These are phyloP conservation scores for Rhamphomyia laevipes DNA, from an alignment of 2,888 invertebrate genomes.

Conservation along the genomic window DNA sequence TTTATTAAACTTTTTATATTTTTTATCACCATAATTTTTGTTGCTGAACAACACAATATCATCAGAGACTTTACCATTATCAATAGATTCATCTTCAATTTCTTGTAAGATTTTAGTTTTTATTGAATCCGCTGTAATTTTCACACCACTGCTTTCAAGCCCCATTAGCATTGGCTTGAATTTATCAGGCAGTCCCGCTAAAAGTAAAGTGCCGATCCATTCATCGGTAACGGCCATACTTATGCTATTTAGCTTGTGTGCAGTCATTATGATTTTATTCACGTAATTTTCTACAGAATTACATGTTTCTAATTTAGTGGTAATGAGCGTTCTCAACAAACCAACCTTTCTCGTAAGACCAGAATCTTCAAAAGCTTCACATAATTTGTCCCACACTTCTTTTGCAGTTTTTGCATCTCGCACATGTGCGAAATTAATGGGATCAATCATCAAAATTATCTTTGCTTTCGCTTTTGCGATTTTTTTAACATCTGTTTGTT, in stretches of 20 bases:
- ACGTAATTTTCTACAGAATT: constrained; percentile 22
- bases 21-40: too few relatives aligned
- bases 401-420: constrained; percentile 17
- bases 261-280: constrained; percentile 19
- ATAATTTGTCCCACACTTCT: constrained; percentile 20
- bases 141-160: constrained; percentile 8
- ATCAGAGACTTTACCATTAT: too few relatives aligned
- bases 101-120: too few relatives aligned
- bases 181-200: constrained; percentile 22
- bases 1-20: too few relatives aligned
- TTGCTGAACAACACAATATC: too few relatives aligned
- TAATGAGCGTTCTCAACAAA: constrained; percentile 18
- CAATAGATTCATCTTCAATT: too few relatives aligned
- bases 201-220: constrained; percentile 23
- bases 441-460: constrained; percentile 13
- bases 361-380: constrained; percentile 20
- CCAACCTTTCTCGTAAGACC: constrained; percentile 22
- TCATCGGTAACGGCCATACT: constrained; percentile 15
- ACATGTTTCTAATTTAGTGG: constrained; percentile 13
- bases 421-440: constrained; percentile 21
- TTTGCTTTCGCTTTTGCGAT: constrained; percentile 5
- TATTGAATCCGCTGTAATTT: too few relatives aligned
- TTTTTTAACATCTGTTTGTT: not conserved
- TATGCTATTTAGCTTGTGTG: constrained; percentile 20
- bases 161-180: constrained; percentile 23